Base-by-base conservation (phyloP, 2,113 vertebrate genomes). In the Aphelocoma coerulescens region DNA sequence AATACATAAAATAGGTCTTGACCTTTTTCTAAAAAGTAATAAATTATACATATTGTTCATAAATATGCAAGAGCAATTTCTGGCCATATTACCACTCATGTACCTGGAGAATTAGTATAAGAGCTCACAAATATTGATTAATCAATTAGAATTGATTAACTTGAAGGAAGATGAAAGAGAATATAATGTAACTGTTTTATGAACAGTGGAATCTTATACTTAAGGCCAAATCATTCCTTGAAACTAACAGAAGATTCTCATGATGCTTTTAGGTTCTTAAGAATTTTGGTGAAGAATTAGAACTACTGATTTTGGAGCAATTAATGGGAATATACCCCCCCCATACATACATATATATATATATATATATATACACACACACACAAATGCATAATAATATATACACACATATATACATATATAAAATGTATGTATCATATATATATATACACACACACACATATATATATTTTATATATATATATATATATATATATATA, bases 101-200 rank as follows among this genome's bases (percentile, higher is more conserved):
- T 55, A 91, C 61, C 76, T 89, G 72, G 63, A 49, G 55, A 84
- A 63, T 93, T 80, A 69, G 23, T 83, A 5, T 84, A 91, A 83
- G 11, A 74, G 41, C 92, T 30, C 27, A 78, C 75, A 91, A 91
- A 81, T 91, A 88, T 55, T 93, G 92, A 94, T 83, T 80, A 77
- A 92, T 92, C 55, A 80, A 71, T 89, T 92, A 67, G 23, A 91
- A 87, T 48, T 74, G 1, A 95, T 84, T 91, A 92, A 78, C 65
- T 74, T 8, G 7, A 78, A 88, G 72, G 72, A 91, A 91, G 72
- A 84, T 78, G 52, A 89, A 95, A 93, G 72, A 26, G 80, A 94
- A 43, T n/a, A 44, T 78, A 91, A 81, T 74, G 43, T 61, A 87
- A 55, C 59, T 46, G 33, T 67, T 92, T 81, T 63, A 84, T 75